These are phyloP conservation scores for Apodemus speciosus DNA, from an alignment of 2,113 vertebrate species.

Conservation along the genomic window DNA sequence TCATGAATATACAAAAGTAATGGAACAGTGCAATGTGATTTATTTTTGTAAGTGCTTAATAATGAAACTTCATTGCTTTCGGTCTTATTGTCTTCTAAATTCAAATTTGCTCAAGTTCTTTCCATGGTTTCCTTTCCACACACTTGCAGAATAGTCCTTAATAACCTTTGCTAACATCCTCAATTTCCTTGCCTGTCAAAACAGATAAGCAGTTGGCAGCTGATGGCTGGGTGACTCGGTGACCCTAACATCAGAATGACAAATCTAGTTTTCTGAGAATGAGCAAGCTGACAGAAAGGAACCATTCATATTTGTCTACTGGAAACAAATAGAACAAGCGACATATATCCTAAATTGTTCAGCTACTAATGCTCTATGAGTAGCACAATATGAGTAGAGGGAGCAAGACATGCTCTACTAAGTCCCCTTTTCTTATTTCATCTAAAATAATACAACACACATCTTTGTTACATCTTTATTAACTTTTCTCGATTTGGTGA, in stretches of 20 bases:
- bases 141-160: slow-evolving; percentile 42
- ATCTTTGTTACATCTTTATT: not conserved
- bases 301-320: slow-evolving; percentile 51
- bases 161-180: slow-evolving; percentile 63
- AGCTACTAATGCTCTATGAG: slow-evolving; percentile 29
- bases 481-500: not conserved
- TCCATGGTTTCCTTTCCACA: slow-evolving; percentile 55
- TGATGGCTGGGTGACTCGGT: slow-evolving; percentile 57
- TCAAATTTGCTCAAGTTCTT: slow-evolving; percentile 57
- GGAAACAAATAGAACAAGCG: slow-evolving; percentile 59
- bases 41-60: not conserved
- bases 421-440: not conserved
- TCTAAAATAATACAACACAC: slow-evolving; percentile 10
- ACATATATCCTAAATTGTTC: not conserved
- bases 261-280: slow-evolving; percentile 66
- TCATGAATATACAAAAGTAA: not conserved
- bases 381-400: slow-evolving; percentile 32
- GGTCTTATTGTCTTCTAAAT: slow-evolving; percentile 53
- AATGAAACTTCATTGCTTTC: slow-evolving; percentile 21
- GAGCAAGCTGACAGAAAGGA: slow-evolving; percentile 58
- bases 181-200: slow-evolving; percentile 67
- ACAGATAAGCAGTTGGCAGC: slow-evolving; percentile 57
- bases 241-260: slow-evolving; percentile 63
- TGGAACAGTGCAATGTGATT: not conserved
- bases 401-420: not conserved